Evolutionary conservation across 2,888 invertebrate genomes (phyloP).

Genomic region (Lithodes maja): DNA sequence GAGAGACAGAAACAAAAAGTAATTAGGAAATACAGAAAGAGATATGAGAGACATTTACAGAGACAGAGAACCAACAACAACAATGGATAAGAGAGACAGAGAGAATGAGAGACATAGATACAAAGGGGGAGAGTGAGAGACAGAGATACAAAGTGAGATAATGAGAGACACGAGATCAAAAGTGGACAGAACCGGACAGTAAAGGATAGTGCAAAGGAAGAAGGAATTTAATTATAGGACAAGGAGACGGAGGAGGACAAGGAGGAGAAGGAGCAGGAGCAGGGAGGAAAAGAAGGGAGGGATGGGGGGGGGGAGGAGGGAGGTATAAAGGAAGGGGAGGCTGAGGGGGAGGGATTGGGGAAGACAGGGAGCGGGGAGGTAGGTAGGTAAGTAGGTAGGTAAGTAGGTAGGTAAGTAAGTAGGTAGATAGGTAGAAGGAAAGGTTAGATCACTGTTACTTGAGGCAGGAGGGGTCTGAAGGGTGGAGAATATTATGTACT

Average conservation of each 20-base stretch:
- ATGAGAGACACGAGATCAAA: not conserved
- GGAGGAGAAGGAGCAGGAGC: not conserved
- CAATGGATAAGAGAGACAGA: not conserved
- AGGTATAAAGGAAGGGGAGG: not conserved
- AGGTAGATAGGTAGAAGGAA: no score
- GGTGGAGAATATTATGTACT: no score
- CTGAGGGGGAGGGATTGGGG: not conserved
- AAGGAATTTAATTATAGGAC: not conserved
- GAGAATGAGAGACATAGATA: conserved; percentile 1
- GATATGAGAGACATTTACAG: no score
- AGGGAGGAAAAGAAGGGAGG: not conserved
- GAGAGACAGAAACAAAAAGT: no score
- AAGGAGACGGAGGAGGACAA: not conserved
- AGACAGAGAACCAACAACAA: no score
- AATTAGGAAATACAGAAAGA: no score
- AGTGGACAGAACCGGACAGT: not conserved
- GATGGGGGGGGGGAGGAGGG: not conserved
- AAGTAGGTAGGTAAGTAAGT: no score
- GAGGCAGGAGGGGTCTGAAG: no score
- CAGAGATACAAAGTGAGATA: not conserved
- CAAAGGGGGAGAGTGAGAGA: not conserved
- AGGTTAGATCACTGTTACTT: no score
- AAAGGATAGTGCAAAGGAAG: not conserved
- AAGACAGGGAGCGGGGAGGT: not conserved
- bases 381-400: not conserved